These are phyloP conservation scores for Bombus superbus DNA, from an alignment of 1,140 invertebrate species.

Conservation along the genomic window DNA sequence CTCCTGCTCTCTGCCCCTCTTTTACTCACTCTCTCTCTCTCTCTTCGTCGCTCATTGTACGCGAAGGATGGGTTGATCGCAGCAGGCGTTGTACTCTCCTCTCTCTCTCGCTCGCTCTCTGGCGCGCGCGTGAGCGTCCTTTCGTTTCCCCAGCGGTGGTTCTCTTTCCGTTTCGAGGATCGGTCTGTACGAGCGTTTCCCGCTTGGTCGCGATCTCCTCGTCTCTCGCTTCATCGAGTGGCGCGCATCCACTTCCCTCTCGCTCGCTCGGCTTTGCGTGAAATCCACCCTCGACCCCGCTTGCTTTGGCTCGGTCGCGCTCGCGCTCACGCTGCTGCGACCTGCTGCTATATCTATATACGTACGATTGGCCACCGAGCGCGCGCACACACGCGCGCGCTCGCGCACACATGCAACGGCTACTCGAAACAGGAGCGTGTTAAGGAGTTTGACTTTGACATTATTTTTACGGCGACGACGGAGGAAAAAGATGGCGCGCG, in stretches of 20 bases:
- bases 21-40: conserved; percentile 3
- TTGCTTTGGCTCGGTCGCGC: conserved; percentile 38
- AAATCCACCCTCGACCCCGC: conserved; percentile 41
- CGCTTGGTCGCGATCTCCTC: conserved; percentile 11
- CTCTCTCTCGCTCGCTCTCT: not conserved
- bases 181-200: conserved; percentile 16
- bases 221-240: conserved; percentile 38
- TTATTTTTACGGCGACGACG: conserved; percentile 22
- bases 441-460: conserved; percentile 57
- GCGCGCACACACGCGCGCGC: not conserved
- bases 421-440: conserved; percentile 55
- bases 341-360: not conserved
- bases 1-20: conserved; percentile 31
- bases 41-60: conserved; percentile 10
- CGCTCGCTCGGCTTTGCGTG: conserved; percentile 30
- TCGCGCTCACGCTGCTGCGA: conserved; percentile 40
- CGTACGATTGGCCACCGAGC: not conserved
- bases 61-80: conserved; percentile 29
- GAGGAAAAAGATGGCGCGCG: not conserved
- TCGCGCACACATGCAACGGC: not conserved
- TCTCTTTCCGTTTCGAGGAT: conserved; percentile 9
- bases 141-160: conserved; percentile 5
- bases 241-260: conserved; percentile 32
- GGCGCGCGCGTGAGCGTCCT: not conserved
- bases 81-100: not conserved